Evolutionary conservation across 2,888 invertebrate genomes (phyloP).

Genomic region (Hydroisotoma schaefferi): DNA sequence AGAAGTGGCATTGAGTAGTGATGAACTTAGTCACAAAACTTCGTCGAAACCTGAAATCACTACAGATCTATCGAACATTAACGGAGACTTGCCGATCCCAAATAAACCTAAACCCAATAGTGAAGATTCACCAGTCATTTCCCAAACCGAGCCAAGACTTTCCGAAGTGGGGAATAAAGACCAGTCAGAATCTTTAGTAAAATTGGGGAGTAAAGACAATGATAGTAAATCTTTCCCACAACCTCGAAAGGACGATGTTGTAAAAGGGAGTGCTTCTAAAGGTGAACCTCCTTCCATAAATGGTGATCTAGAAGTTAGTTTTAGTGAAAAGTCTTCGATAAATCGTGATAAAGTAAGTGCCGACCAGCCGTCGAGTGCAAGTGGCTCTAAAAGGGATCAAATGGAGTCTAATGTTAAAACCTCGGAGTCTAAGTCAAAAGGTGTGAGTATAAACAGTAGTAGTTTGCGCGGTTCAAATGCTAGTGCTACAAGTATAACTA

Average conservation of each 20-base stretch:
- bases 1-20: no score
- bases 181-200: background rate
- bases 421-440: conserved; percentile 15
- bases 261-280: background rate
- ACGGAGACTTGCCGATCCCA: conserved; percentile 1
- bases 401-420: conserved; percentile 9
- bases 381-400: conserved; percentile 14
- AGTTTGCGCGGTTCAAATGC: conserved; percentile 25
- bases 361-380: conserved; percentile 17
- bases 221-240: background rate
- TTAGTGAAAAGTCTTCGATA: conserved; percentile 1
- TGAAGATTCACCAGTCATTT: background rate
- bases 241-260: no score
- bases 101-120: no score
- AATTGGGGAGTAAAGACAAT: background rate
- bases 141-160: no score
- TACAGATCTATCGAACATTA: background rate
- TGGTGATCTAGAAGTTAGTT: background rate
- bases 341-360: conserved; percentile 37
- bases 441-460: conserved; percentile 20
- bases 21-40: background rate
- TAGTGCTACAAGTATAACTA: background rate
- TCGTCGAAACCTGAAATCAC: background rate
- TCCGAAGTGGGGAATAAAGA: no score
- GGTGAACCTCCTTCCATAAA: background rate